A percentile compares a stretch with the other conserved stretches of the same genome.
phyloP scores from a whole-genome alignment of 2,113 vertebrate genomes.

The Rhinopithecus roxellana region DNA sequence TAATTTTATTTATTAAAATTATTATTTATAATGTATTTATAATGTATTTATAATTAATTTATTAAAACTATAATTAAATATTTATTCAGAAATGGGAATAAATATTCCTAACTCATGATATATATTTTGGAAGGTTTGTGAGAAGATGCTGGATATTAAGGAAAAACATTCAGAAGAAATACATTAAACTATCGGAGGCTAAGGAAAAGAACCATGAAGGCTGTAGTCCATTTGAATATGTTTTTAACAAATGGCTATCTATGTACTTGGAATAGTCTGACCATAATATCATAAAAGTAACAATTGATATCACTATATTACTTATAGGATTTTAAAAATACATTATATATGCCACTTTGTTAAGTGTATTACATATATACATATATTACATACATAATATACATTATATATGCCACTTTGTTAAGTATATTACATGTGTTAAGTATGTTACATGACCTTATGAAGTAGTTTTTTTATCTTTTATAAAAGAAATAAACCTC shows the following conservation, averaged over 20 bases:
- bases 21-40: no score
- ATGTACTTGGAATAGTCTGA: not conserved
- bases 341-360: not conserved
- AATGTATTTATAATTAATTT: not conserved
- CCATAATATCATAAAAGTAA: not conserved
- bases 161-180: not conserved
- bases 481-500: not conserved
- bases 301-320: not conserved
- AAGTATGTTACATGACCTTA: not conserved
- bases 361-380: not conserved
- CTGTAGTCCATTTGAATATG: not conserved
- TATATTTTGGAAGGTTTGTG: not conserved
- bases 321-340: not conserved
- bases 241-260: not conserved
- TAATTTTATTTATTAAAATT: no score
- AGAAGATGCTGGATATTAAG: not conserved
- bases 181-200: not conserved
- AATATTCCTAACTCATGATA: not conserved
- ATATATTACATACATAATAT: not conserved
- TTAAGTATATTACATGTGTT: not conserved
- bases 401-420: no score
- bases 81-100: slow-evolving; percentile 17
- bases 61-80: slow-evolving; percentile 22
- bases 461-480: not conserved
- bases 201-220: not conserved